Conservation (phyloP, 2,113 vertebrate genomes). For the Pelodiscus sinensis region DNA sequence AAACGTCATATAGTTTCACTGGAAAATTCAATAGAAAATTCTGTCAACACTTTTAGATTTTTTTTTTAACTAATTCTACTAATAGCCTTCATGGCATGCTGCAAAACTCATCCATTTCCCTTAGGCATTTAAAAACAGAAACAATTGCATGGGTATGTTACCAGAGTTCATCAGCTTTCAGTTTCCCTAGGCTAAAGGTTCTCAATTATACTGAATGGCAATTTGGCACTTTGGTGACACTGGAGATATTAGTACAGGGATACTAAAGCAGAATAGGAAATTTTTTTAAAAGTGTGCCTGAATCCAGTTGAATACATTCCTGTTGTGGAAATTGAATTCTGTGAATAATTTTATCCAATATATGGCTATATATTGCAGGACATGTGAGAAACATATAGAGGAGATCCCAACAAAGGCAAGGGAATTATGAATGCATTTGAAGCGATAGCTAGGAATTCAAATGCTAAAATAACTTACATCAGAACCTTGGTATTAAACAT, state of each 20-base stretch:
- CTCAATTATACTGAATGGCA: not conserved
- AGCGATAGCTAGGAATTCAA: slow-evolving; percentile 1
- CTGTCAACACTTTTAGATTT: not conserved
- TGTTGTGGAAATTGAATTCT: not conserved
- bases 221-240: too few species aligned
- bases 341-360: not conserved
- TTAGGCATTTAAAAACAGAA: not conserved
- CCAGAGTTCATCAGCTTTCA: not conserved
- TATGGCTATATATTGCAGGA: not conserved
- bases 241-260: not conserved
- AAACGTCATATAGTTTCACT: not conserved
- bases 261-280: not conserved
- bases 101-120: not conserved
- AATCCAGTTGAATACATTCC: not conserved
- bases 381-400: not conserved
- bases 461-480: not conserved
- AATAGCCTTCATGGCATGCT: not conserved
- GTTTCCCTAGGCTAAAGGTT: not conserved
- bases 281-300: not conserved
- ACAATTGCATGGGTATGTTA: not conserved
- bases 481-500: not conserved
- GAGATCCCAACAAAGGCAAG: not conserved
- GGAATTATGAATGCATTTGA: not conserved
- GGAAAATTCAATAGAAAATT: not conserved
- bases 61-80: not conserved